Base-by-base conservation (phyloP, 2,888 invertebrate genomes). In the Noctuana brunneofusca region DNA sequence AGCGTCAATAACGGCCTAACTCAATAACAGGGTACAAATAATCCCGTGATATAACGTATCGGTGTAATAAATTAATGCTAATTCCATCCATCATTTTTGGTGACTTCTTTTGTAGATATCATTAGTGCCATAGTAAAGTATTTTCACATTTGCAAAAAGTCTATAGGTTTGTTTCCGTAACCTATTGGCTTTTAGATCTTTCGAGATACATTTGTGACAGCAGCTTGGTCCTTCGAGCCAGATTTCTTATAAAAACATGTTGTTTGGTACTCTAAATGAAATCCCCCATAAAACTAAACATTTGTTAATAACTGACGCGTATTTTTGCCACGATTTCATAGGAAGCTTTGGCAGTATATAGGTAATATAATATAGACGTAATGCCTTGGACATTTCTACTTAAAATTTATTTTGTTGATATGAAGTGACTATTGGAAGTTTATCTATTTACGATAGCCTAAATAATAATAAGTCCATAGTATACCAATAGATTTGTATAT, bases 401-500 rank as follows among this genome's bases (percentile, higher is more conserved):
- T 38, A 38, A 38, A 38, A 38, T 38, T 6, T 38, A 38, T 38
- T 35, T 38, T 38, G 38, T 14, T 30, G 3, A 14, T 14, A 38
- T 14, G 1, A 14, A 38, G 9, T 38, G 0, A 6, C 8, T 8
- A 2, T 14, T 14, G 38, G 38, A 38, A 14, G 38, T 38, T 38
- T 38, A 38, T 38, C 14, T 38, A 0, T 38, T 14, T 38, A 38
- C 38, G 14, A 38, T 38, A 1, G 38, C 38, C 38, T 43, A 11
- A 43, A 20, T 16, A 43, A 16, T 3, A 43, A 43, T n/a, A 20
- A 35, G 20, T 12, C 35, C 18, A 35, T n/a, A 43, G n/a, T n/a
- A 35, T 16, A 32, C 1, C 5, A 41, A 24, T 43, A 18, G 27
- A n/a, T 30, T 46, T 56, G 43, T 56, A 41, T 16, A 41, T 38